phyloP scores from a whole-genome alignment of 2,797 vertebrate genomes.

The Tragelaphus eurycerus region DNA sequence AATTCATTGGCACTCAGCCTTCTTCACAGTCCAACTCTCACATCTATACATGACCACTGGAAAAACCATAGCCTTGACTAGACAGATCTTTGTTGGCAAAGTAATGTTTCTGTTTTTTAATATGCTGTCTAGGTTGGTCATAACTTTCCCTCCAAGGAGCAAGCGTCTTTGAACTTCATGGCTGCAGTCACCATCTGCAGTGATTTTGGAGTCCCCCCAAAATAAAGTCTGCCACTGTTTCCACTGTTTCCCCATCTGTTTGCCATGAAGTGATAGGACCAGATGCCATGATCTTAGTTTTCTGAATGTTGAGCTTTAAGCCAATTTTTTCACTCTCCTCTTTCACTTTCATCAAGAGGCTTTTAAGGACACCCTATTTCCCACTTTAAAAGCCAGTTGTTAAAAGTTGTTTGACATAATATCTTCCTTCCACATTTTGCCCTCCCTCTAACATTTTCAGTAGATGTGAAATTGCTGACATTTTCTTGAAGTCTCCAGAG shows the following conservation, averaged over 20 bases:
- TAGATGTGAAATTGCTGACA: background rate
- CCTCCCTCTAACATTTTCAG: slow-evolving; percentile 9
- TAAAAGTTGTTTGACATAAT: background rate
- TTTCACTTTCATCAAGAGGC: background rate
- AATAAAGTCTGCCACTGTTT: background rate
- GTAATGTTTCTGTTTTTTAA: background rate
- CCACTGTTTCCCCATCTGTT: background rate
- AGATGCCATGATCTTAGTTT: background rate
- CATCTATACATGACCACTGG: background rate
- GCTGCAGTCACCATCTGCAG: background rate
- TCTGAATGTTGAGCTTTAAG: background rate
- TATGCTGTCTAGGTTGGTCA: background rate
- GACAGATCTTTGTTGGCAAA: background rate
- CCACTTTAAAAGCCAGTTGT: slow-evolving; percentile 11
- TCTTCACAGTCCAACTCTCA: background rate
- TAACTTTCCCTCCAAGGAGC: background rate
- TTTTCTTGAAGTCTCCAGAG: slow-evolving; percentile 13
- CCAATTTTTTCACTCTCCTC: background rate
- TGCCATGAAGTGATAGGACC: background rate
- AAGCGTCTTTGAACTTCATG: background rate
- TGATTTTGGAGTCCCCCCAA: background rate
- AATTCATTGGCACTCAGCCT: background rate
- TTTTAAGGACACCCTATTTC: background rate
- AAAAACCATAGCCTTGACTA: background rate
- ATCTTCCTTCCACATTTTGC: background rate